Percentiles rank a stretch among this genome's conserved stretches.
Conservation (phyloP, 2,113 vertebrate species). For the Sorex araneus region DNA sequence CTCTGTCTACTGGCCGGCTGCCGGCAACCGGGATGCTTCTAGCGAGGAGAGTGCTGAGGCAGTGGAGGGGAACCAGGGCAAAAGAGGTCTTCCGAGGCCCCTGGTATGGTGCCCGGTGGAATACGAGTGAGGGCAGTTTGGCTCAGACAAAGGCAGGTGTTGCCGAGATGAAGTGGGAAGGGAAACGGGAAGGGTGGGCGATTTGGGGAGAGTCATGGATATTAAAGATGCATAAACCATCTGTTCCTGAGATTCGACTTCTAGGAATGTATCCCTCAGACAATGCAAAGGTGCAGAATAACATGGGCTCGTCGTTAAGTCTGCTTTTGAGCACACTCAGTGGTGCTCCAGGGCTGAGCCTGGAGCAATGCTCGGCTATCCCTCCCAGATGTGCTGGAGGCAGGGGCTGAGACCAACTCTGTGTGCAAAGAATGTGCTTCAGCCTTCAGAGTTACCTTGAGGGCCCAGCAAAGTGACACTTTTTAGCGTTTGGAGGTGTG, state of each 20-base stretch:
- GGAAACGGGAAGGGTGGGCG: slow-evolving; percentile 48
- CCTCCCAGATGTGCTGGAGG: no score
- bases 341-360: no score
- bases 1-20: not conserved
- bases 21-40: not conserved
- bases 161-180: slow-evolving; percentile 69
- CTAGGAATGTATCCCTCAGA: slow-evolving; percentile 69
- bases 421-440: no score
- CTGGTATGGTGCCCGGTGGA: not conserved
- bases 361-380: no score
- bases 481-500: not conserved
- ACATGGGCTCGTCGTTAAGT: not conserved
- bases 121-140: slow-evolving; percentile 35
- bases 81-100: slow-evolving; percentile 25
- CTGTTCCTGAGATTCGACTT: slow-evolving; percentile 61
- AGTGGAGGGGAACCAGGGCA: slow-evolving; percentile 31
- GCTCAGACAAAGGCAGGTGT: slow-evolving; percentile 31
- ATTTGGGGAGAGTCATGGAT: slow-evolving; percentile 47
- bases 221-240: slow-evolving; percentile 67
- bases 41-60: accelerated
- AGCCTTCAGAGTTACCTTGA: no score
- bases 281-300: slow-evolving; percentile 28
- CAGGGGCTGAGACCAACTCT: no score
- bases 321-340: not conserved
- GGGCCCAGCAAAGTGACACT: not conserved